Conservation (phyloP, 2,888 invertebrate species). For the Yponomeuta plumbellus region DNA sequence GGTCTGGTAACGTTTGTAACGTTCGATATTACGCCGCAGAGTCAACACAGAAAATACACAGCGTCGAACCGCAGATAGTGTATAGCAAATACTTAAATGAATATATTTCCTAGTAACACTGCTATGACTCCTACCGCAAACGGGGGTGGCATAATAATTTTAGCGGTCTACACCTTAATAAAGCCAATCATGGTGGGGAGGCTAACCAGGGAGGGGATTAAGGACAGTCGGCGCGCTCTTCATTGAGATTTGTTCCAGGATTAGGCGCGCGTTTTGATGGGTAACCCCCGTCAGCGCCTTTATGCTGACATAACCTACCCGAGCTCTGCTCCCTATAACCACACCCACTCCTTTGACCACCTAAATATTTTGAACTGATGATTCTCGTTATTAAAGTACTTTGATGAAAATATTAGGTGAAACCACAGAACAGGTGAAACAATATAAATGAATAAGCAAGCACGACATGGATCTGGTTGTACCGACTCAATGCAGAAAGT, state of each 20-base stretch:
- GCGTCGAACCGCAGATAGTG: neutral
- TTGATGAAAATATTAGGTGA: too few species aligned
- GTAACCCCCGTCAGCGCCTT: slow-evolving; percentile 37
- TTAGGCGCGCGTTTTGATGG: slow-evolving; percentile 68
- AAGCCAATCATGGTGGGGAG: slow-evolving; percentile 65
- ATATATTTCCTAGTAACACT: slow-evolving; percentile 65
- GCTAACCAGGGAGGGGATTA: slow-evolving; percentile 35
- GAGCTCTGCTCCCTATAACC: neutral
- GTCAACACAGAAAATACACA: neutral
- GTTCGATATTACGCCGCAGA: neutral
- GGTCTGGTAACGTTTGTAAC: neutral
- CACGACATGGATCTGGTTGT: neutral
- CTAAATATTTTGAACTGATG: neutral
- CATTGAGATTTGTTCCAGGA: slow-evolving; percentile 76
- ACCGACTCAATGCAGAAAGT: neutral
- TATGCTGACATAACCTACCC: neutral
- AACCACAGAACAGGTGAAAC: too few species aligned
- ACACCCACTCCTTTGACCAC: neutral
- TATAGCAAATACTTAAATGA: slow-evolving; percentile 66
- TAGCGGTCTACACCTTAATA: slow-evolving; percentile 77
- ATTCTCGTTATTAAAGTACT: neutral
- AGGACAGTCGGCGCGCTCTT: slow-evolving; percentile 57
- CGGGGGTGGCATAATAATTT: slow-evolving; percentile 76
- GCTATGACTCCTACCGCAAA: slow-evolving; percentile 71
- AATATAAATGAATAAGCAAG: neutral